A percentile compares a stretch with the other conserved stretches of the same genome.
phyloP scores from a whole-genome alignment of 2,797 vertebrate genomes.

The Phalanger gymnotis region DNA sequence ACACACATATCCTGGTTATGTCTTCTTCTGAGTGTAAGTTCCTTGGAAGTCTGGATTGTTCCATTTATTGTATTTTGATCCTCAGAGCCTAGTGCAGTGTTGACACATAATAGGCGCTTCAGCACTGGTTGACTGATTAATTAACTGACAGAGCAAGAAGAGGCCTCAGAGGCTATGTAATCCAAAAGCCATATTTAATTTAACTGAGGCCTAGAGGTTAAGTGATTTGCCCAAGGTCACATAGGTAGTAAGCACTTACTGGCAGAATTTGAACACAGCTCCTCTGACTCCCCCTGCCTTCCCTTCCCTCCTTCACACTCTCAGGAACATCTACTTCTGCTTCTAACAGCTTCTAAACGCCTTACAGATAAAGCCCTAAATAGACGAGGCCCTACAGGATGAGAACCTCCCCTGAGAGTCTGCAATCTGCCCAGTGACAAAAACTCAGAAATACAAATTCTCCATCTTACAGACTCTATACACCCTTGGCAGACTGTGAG shows the following conservation, averaged over 20 bases:
- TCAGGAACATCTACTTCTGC: background rate
- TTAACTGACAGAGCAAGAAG: background rate
- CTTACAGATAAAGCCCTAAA: background rate
- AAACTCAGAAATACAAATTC: background rate
- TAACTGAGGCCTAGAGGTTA: background rate
- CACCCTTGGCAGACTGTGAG: background rate
- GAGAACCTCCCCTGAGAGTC: background rate
- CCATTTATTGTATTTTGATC: background rate
- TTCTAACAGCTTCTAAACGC: background rate
- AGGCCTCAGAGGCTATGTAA: background rate
- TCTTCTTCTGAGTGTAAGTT: background rate
- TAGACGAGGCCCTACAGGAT: background rate
- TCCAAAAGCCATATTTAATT: background rate
- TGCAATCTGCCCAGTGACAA: background rate
- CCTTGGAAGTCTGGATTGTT: background rate
- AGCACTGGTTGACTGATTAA: background rate
- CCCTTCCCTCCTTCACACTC: background rate
- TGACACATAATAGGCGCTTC: background rate
- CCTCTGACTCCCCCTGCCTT: background rate
- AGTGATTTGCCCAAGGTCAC: no score
- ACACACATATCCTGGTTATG: background rate
- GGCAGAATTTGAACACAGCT: no score
- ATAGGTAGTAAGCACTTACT: no score
- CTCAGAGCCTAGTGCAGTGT: background rate
- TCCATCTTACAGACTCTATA: background rate